A percentile compares a stretch with the other conserved stretches of the same genome.
Evolutionary conservation across 2,113 vertebrate species (phyloP).

Genomic region (Channa maculata): DNA sequence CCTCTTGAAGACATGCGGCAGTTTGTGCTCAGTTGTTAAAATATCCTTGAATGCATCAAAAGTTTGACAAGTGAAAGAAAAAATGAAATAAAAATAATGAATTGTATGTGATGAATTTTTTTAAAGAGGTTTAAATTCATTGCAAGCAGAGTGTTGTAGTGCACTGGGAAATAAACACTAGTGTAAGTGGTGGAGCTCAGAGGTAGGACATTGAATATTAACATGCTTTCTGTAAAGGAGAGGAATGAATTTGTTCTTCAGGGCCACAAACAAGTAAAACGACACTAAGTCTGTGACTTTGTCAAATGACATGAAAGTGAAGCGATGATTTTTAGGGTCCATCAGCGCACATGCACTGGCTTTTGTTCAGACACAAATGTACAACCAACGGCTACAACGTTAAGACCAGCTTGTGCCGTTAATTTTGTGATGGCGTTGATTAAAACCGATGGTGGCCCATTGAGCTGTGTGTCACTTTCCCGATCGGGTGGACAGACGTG

Average conservation of each 20-base stretch:
- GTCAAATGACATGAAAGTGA: not conserved
- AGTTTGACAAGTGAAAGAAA: not conserved
- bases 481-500: no score
- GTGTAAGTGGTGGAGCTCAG: not conserved
- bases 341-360: no score
- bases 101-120: not conserved
- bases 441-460: no score
- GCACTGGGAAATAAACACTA: not conserved
- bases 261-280: not conserved
- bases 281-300: not conserved
- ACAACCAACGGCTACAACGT: no score
- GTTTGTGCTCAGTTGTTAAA: no score
- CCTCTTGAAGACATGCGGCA: no score
- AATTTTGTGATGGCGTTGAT: no score
- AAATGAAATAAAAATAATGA: not conserved
- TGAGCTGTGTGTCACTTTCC: no score
- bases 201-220: not conserved
- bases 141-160: not conserved
- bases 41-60: no score
- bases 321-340: no score
- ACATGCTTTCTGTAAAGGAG: not conserved
- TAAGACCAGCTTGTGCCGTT: no score
- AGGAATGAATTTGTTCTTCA: not conserved
- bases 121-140: not conserved
- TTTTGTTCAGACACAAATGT: no score